Conservation (phyloP, 2,888 invertebrate species). For the Agrochola lota region DNA sequence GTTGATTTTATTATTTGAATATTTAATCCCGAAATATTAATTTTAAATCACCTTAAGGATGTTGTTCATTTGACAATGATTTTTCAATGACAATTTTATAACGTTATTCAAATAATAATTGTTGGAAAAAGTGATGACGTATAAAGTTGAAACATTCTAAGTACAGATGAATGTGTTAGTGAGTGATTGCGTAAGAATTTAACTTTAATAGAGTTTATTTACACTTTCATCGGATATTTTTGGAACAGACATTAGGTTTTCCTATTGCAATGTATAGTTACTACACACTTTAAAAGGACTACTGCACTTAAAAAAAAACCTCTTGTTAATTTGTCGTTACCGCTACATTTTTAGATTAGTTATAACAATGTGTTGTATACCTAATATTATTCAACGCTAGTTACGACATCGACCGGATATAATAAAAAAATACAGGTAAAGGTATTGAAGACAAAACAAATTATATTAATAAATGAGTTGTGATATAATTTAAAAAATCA, state of each 20-base stretch:
- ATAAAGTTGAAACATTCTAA: neutral
- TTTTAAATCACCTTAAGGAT: neutral
- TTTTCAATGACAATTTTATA: neutral
- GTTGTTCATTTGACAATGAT: neutral
- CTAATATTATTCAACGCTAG: neutral
- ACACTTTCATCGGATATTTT: neutral
- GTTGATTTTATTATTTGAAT: neutral
- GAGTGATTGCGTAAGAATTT: neutral
- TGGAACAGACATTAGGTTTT: neutral
- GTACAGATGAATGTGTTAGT: neutral
- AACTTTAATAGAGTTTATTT: neutral
- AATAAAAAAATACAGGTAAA: constrained; percentile 19
- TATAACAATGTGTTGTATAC: neutral
- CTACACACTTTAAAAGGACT: neutral
- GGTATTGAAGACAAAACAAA: constrained; percentile 46
- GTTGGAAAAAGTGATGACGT: neutral
- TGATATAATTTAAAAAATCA: constrained; percentile 54
- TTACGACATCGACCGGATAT: neutral
- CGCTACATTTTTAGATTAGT: neutral
- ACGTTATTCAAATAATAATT: neutral
- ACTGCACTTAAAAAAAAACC: neutral
- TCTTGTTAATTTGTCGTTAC: neutral
- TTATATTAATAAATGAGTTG: constrained; percentile 46
- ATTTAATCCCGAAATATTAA: neutral
- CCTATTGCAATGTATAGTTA: neutral